A percentile compares a stretch with the other conserved stretches of the same genome.
Evolutionary conservation across 2,113 vertebrate species (phyloP).

Genomic region (Malurus elegans): DNA sequence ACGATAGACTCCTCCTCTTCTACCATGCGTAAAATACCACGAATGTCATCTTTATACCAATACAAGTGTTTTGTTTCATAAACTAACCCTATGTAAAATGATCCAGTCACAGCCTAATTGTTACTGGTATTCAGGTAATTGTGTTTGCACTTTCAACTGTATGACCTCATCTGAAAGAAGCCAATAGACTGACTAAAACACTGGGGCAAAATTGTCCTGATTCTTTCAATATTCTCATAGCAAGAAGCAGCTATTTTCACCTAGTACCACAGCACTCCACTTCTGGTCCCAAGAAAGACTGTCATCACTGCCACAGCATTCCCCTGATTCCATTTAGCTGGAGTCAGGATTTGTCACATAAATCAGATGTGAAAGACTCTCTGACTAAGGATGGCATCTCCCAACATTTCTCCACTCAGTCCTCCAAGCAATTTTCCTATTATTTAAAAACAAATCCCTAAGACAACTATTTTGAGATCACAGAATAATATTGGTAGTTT

Average conservation of each 20-base stretch:
- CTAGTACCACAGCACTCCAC: background rate
- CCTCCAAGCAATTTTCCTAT: background rate
- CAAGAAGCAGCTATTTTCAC: background rate
- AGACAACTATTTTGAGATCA: background rate
- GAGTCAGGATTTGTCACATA: background rate
- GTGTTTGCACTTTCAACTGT: background rate
- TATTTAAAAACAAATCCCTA: background rate
- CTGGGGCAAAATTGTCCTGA: background rate
- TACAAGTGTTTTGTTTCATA: background rate
- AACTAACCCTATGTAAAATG: background rate
- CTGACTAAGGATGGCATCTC: background rate
- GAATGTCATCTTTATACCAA: background rate
- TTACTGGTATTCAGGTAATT: background rate
- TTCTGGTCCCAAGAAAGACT: background rate
- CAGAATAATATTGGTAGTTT: background rate
- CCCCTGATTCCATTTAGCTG: background rate
- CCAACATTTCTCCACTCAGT: background rate
- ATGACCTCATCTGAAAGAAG: background rate
- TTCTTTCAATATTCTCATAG: background rate
- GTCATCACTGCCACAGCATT: background rate
- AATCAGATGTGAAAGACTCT: background rate
- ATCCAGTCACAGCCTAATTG: background rate
- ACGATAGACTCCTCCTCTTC: background rate
- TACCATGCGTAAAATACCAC: background rate
- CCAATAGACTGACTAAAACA: background rate